These are phyloP conservation scores for Saccostrea cuccullata DNA, from an alignment of 1,140 invertebrate genomes.

Conservation along the genomic window DNA sequence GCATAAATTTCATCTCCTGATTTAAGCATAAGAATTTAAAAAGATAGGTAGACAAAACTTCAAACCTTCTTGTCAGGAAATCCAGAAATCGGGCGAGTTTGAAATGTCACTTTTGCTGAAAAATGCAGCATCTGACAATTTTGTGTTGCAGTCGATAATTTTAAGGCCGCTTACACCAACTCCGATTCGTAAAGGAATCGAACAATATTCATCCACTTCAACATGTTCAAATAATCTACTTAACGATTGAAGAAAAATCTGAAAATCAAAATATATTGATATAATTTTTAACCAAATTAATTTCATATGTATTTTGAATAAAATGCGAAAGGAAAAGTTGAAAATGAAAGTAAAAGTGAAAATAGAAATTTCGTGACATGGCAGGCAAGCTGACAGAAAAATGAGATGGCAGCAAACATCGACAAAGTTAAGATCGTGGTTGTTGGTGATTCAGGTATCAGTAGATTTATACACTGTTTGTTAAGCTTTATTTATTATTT, in stretches of 20 bases:
- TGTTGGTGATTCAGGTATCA: conserved; percentile 92
- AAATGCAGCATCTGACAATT: background rate
- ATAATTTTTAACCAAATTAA: background rate
- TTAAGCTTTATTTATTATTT: too few species aligned
- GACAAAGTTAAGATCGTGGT: conserved; percentile 93
- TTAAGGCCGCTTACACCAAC: background rate
- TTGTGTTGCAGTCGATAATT: conserved; percentile 1
- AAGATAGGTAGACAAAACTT: background rate
- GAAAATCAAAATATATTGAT: background rate
- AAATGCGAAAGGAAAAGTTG: too few species aligned
- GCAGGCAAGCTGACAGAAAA: background rate
- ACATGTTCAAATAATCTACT: too few species aligned
- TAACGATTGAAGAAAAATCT: background rate
- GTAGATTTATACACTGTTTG: background rate
- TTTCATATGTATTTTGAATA: too few species aligned
- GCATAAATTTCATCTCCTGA: background rate
- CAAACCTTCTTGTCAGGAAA: background rate
- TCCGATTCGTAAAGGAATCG: background rate
- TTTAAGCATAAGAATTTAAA: background rate
- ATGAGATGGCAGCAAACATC: conserved; percentile 18
- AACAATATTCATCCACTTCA: too few species aligned
- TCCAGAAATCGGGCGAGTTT: background rate
- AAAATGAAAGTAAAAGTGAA: conserved; percentile 20
- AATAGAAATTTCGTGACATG: background rate
- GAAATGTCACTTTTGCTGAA: background rate